phyloP scores from a whole-genome alignment of 1,140 invertebrate genomes.

The Cheumatopsyche charites region DNA sequence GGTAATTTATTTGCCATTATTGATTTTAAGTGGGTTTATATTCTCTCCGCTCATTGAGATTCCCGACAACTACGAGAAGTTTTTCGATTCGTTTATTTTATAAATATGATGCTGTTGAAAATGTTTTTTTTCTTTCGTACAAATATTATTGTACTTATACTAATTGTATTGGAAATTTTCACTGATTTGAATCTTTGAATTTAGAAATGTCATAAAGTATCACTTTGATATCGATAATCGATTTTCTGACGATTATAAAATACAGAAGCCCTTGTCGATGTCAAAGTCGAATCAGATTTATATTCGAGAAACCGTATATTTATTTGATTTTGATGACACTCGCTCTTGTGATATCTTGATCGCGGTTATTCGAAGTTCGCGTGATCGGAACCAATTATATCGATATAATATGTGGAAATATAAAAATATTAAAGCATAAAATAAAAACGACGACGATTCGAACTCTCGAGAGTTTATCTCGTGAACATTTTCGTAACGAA shows the following conservation, averaged over 20 bases:
- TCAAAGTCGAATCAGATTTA: no score
- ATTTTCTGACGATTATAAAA: no score
- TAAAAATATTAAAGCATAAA: neutral
- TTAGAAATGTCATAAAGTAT: no score
- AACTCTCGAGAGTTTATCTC: neutral
- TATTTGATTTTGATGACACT: slow-evolving; percentile 19
- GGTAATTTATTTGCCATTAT: no score
- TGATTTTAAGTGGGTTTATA: neutral
- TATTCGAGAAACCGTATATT: neutral
- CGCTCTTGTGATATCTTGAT: slow-evolving; percentile 19
- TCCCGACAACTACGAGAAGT: neutral
- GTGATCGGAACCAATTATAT: slow-evolving; percentile 17
- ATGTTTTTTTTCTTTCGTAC: no score
- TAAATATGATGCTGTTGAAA: no score
- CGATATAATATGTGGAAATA: neutral
- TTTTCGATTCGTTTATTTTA: no score
- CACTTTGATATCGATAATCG: no score
- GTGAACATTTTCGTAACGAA: neutral
- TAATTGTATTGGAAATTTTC: no score
- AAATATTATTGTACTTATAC: no score
- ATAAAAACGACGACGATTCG: neutral
- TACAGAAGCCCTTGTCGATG: no score
- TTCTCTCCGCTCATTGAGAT: slow-evolving; percentile 1
- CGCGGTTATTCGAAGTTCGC: neutral
- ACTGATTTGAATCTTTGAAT: no score